These are phyloP conservation scores for Calypte anna DNA, from an alignment of 2,113 vertebrate genomes.

Conservation along the genomic window DNA sequence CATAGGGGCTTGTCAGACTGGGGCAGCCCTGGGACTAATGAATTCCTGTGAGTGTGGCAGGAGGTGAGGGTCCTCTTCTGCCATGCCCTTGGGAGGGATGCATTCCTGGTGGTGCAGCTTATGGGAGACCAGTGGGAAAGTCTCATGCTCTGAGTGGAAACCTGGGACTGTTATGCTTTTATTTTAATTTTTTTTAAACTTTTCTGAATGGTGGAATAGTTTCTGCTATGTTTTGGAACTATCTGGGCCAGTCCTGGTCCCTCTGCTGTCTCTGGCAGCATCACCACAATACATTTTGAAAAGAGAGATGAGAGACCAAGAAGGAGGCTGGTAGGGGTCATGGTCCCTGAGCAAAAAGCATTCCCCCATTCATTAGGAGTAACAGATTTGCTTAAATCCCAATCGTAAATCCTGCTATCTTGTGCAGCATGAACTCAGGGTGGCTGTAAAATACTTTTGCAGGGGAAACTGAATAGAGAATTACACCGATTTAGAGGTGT, in stretches of 20 bases:
- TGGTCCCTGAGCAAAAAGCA: not conserved
- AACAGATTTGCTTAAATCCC: slow-evolving; percentile 29
- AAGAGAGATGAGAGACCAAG: not conserved
- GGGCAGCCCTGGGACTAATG: not conserved
- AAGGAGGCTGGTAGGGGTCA: not conserved
- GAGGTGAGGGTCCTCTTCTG: not conserved
- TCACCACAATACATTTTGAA: not conserved
- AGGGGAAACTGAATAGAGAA: slow-evolving; percentile 44
- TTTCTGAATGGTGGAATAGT: not conserved
- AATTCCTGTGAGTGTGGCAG: not conserved
- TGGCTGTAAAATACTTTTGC: slow-evolving; percentile 49
- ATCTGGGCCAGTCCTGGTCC: not conserved
- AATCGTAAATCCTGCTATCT: slow-evolving; percentile 29
- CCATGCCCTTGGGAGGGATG: rapidly evolving
- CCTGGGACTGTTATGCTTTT: not conserved
- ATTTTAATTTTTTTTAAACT: too few species aligned
- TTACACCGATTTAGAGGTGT: slow-evolving; percentile 51
- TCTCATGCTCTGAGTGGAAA: not conserved
- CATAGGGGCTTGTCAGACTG: rapidly evolving
- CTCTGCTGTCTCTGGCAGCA: not conserved
- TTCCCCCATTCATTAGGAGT: slow-evolving; percentile 13
- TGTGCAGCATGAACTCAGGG: not conserved
- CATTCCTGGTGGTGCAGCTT: not conserved
- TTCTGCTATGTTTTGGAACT: not conserved
- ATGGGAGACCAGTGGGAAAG: not conserved